Evolutionary conservation across 2,888 invertebrate genomes (phyloP).

Genomic region (Campoplex capitator): DNA sequence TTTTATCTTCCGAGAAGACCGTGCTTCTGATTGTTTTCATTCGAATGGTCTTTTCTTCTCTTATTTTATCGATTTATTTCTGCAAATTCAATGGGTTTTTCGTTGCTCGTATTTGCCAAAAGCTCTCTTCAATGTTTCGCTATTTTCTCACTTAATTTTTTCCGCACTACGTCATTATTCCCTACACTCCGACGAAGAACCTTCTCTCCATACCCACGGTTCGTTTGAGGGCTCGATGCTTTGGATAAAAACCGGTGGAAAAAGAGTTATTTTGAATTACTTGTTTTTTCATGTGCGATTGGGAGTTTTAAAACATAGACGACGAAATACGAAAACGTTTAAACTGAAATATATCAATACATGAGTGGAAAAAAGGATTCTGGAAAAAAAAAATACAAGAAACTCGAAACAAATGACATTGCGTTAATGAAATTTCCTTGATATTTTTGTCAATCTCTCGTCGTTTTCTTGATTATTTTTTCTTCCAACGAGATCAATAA

Average conservation of each 20-base stretch:
- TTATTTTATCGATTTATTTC: background rate
- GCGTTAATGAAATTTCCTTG: background rate
- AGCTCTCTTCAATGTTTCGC: background rate
- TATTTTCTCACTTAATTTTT: background rate
- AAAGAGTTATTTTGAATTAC: background rate
- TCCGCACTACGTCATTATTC: background rate
- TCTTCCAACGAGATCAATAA: background rate
- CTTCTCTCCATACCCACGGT: background rate
- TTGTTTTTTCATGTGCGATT: background rate
- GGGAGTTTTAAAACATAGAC: background rate
- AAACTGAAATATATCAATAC: background rate
- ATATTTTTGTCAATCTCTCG: conserved; percentile 5
- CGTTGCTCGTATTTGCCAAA: background rate
- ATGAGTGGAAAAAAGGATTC: background rate
- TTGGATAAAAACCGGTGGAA: background rate
- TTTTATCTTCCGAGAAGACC: background rate
- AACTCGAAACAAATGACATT: background rate
- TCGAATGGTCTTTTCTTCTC: background rate
- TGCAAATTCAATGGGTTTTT: background rate
- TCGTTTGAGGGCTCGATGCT: background rate
- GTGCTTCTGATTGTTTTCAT: background rate
- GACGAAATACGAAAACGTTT: background rate
- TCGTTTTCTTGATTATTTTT: conserved; percentile 26
- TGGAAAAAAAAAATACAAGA: background rate
- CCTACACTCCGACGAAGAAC: background rate